Conservation (phyloP, 2,888 invertebrate species). For the Eubasilissa splendida region DNA sequence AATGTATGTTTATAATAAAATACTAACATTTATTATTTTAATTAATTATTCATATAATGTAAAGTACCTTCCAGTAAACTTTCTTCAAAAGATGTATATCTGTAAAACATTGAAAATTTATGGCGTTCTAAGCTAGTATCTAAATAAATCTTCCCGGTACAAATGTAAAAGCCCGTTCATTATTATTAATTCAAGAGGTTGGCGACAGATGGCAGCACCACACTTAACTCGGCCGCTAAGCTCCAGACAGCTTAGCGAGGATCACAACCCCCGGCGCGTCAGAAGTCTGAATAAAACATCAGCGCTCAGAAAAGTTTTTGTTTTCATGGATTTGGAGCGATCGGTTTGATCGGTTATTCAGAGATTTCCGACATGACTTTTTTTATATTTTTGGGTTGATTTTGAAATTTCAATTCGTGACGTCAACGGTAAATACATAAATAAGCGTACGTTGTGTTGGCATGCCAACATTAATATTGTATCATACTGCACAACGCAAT, state of each 20-base stretch:
- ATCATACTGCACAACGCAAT: no score
- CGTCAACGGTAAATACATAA: no score
- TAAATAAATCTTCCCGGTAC: conserved; percentile 15
- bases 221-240: conserved; percentile 24
- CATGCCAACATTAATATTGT: not conserved
- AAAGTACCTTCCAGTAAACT: not conserved
- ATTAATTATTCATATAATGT: not conserved
- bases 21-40: no score
- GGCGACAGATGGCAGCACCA: conserved; percentile 43
- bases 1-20: no score
- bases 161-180: conserved; percentile 39
- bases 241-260: conserved; percentile 37
- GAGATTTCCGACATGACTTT: no score
- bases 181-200: conserved; percentile 47
- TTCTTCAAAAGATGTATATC: not conserved
- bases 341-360: no score
- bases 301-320: conserved; percentile 25
- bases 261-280: conserved; percentile 32
- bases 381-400: no score
- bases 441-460: no score
- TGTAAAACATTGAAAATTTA: conserved; percentile 11
- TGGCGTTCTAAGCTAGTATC: conserved; percentile 1
- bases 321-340: no score
- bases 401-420: no score
- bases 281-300: conserved; percentile 43